A percentile compares a stretch with the other conserved stretches of the same genome.
Conservation (phyloP, 2,888 invertebrate genomes). For the Cotesia congregata region DNA sequence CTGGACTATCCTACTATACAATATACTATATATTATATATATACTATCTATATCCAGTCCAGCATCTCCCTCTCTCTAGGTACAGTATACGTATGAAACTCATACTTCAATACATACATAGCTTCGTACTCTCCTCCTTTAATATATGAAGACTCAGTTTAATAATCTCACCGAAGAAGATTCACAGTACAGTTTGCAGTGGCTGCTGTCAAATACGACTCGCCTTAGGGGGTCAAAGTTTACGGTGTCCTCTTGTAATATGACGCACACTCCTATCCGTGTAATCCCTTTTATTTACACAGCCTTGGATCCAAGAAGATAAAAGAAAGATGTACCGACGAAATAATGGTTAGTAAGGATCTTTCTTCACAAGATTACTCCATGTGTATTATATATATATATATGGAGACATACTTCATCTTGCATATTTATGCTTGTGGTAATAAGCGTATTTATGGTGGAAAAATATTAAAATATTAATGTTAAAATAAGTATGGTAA, state of each 20-base stretch:
- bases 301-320: neutral
- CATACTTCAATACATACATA: neutral
- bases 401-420: neutral
- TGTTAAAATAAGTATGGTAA: no score
- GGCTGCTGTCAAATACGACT: constrained; percentile 44
- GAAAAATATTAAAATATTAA: no score
- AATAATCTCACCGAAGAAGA: neutral
- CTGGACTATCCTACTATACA: no score
- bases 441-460: no score
- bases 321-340: neutral
- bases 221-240: constrained; percentile 45
- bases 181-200: constrained; percentile 18
- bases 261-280: neutral
- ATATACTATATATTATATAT: no score
- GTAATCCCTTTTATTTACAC: neutral
- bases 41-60: neutral
- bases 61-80: neutral
- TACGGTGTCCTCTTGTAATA: constrained; percentile 18
- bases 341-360: no score
- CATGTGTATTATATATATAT: neutral
- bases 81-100: constrained; percentile 8
- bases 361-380: neutral
- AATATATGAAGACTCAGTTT: neutral
- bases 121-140: no score
- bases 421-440: neutral